phyloP scores from a whole-genome alignment of 2,113 vertebrate genomes.

The Melanerpes formicivorus region DNA sequence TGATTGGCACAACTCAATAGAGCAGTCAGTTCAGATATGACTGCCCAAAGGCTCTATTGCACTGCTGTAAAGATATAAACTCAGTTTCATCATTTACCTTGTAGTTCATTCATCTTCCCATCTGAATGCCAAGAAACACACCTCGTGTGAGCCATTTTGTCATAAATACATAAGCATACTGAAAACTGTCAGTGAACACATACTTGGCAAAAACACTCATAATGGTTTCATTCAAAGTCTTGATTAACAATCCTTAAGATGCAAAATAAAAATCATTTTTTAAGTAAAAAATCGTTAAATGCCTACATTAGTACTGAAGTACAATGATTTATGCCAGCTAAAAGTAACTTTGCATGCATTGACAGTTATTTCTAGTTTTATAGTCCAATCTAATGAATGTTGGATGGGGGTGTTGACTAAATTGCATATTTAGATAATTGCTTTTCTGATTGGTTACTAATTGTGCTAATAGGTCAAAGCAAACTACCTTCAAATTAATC shows the following conservation, averaged over 20 bases:
- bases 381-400: fast-evolving
- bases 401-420: neutral
- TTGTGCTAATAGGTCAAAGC: neutral
- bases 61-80: neutral
- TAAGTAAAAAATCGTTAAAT: neutral
- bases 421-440: neutral
- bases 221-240: neutral
- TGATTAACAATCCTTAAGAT: neutral
- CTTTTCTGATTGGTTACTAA: neutral
- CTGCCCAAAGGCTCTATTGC: neutral
- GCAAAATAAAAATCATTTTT: neutral
- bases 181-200: neutral
- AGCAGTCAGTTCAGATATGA: neutral
- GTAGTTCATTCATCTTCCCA: neutral
- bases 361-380: neutral
- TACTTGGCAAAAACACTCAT: neutral
- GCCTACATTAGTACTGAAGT: neutral
- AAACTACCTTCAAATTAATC: neutral
- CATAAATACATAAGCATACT: neutral
- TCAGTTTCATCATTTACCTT: neutral
- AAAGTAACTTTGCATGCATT: neutral
- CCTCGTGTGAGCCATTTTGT: neutral
- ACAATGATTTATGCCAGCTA: neutral
- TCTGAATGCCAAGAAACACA: neutral
- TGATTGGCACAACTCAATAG: neutral